Base-by-base conservation (phyloP, 2,888 invertebrate genomes). In the Leptogaster cylindrica region DNA sequence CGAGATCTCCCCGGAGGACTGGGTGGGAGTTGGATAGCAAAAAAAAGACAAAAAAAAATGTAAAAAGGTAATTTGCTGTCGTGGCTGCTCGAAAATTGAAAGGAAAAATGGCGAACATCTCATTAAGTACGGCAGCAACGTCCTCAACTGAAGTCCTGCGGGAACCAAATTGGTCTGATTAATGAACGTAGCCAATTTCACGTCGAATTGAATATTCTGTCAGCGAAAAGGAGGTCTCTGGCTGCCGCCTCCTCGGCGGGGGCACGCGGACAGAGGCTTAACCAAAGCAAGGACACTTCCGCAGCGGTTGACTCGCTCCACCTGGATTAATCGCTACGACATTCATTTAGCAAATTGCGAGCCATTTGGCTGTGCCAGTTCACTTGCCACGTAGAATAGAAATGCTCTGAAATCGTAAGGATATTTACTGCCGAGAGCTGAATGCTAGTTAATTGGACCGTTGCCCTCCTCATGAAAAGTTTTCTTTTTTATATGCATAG, bases 1-100 rank as follows among this genome's bases (percentile, higher is more conserved):
- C 18, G 8, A 41, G 25, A 18, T 44, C 41, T 44, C 20, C 18
- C 1, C 51, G 31, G 5, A 7, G 31, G 5, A 6, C 31, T 31
- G 6, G 31, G 5, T 31, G 10, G 31, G 31, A 8, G 10, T 7
- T 31, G 31, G 5, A n/a, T 46, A 5, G 23, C 20, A 4, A 6
- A n/a, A 12, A 5, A 36, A 2, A 2, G 61, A n/a, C 44, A 39
- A 44, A 28, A 28, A 61, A 61, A 61, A 61, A 61, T 61, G 61
- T 65, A 50, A 50, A 55, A 65, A 46, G 65, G 33, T 65, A 65
- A 65, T 65, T 65, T 65, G 65, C 65, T 65, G 65, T 64, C 64
- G 64, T 65, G 65, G 61, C 61, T 61, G 61, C 27, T 28, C 61
- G 61, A 61, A 61, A 61, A 61, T 61, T 61, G 61, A 61, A 61